Conservation (phyloP, 2,797 vertebrate species). For the Chaetodon trifasciatus region DNA sequence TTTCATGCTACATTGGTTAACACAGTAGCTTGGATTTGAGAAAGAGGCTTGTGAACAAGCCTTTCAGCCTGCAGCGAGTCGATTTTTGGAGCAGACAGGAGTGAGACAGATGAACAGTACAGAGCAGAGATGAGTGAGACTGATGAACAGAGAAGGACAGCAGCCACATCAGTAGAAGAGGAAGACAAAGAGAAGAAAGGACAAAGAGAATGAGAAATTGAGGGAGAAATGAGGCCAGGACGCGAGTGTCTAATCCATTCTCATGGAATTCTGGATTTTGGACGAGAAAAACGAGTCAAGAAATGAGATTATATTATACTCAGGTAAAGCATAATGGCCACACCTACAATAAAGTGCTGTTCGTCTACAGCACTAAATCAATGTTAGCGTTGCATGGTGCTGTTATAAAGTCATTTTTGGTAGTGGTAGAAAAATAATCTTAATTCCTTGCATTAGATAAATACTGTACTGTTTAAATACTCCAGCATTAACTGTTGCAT, state of each 20-base stretch:
- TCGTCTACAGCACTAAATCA: constrained; percentile 11
- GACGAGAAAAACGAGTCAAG: constrained; percentile 13
- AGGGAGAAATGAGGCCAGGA: constrained; percentile 56
- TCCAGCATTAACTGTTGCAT: neutral
- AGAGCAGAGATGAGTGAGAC: constrained; percentile 69
- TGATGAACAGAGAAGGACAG: constrained; percentile 66
- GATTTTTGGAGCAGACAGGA: constrained; percentile 60
- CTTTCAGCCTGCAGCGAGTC: constrained; percentile 58
- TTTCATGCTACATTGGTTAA: constrained; percentile 53
- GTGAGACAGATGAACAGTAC: constrained; percentile 72
- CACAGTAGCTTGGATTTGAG: constrained; percentile 45
- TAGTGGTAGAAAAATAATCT: neutral
- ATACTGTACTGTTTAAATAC: neutral
- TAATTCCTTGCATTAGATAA: neutral
- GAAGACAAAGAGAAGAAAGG: constrained; percentile 65
- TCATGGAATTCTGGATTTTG: constrained; percentile 34
- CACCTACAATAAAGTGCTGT: constrained; percentile 4
- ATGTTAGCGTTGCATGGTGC: neutral
- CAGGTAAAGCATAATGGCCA: constrained; percentile 12
- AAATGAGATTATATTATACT: constrained; percentile 15
- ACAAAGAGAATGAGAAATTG: constrained; percentile 56
- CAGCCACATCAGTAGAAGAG: constrained; percentile 58
- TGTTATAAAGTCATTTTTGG: neutral
- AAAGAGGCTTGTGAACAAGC: constrained; percentile 48
- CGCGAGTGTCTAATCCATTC: constrained; percentile 53